Percentiles rank a stretch among this genome's conserved stretches.
These are phyloP conservation scores for Drosophila setosimentum DNA, from an alignment of 2,888 invertebrate species.

Conservation along the genomic window DNA sequence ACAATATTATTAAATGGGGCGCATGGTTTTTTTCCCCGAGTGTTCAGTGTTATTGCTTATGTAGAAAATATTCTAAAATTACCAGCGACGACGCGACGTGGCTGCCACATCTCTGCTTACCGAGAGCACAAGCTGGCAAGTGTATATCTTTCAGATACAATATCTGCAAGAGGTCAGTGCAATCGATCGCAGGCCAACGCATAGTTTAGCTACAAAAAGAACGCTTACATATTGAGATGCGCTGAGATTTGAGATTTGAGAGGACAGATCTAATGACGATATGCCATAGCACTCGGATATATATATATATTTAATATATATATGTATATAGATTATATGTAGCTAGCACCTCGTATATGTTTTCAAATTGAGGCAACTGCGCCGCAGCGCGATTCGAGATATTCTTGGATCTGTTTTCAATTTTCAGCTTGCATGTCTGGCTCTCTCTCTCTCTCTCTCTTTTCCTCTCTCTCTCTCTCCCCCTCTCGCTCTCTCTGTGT, in stretches of 20 bases:
- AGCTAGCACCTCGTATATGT: conserved; percentile 57
- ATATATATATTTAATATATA: background rate
- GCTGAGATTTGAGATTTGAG: conserved; percentile 11
- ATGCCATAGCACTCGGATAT: background rate
- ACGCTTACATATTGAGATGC: background rate
- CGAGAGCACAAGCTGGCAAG: conserved; percentile 20
- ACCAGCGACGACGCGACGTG: conserved; percentile 45
- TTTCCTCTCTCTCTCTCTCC: conserved; percentile 6
- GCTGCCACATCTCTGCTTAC: conserved; percentile 30
- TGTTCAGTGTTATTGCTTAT: conserved; percentile 47
- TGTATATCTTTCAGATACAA: conserved; percentile 48
- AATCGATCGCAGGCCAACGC: conserved; percentile 45
- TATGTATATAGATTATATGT: background rate
- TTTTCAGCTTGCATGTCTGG: conserved; percentile 41
- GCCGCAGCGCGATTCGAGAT: conserved; percentile 79
- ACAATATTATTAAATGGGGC: conserved; percentile 78
- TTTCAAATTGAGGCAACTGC: conserved; percentile 67
- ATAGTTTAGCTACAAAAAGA: conserved; percentile 11
- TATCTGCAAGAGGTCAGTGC: conserved; percentile 56
- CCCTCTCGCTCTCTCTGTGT: conserved; percentile 34
- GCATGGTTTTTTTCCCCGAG: conserved; percentile 49
- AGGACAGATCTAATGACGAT: conserved; percentile 44
- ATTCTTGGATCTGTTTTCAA: conserved; percentile 85
- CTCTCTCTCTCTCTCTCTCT: conserved; percentile 1
- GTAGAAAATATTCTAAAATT: conserved; percentile 74